Base-by-base conservation (phyloP, 1,140 invertebrate species). In the Ylistrum balloti region DNA sequence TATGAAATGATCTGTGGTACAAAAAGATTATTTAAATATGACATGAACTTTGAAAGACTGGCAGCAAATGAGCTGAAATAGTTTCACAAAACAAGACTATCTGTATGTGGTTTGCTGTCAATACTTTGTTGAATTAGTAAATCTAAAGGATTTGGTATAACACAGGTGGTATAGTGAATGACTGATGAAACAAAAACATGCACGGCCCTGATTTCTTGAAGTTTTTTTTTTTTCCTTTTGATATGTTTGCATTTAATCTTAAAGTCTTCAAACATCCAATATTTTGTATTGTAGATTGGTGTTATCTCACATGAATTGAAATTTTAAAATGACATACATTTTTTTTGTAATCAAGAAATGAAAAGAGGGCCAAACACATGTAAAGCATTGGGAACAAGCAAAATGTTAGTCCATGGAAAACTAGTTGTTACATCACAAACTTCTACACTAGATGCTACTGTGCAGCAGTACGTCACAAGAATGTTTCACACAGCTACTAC, bases 381-480 rank as follows among this genome's bases (percentile, higher is more conserved):
- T n/a, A 41, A 34, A 17, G 33, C n/a, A 41, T 87, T 34, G 86
- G 86, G 33, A 32, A 33, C 33, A 41, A 13, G 86, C 38, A 41
- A 7, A 10, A 87, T 87, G 86, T 41, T 35, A 41, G 38, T 28
- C 3, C 10, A 87, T 33, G 9, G 33, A 87, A 34, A n/a, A 33
- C 33, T 87, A 35, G n/a, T 41, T 38, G 33, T n/a, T n/a, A 87
- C 17, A 87, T 9, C 33, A n/a, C 38, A 35, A 33, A n/a, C 33
- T 87, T 34, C 28, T 41, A 87, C 38, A 35, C 86, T 87, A 38
- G 35, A 38, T 13, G 35, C 35, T 38, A 38, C 15, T 28, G 86
- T 88, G 45, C 45, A 33, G n/a, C 33, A 48, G 22, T 33, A 88
- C 35, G 32, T 88, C 45, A 88, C 45, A 48, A 56, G 22, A 48